Evolutionary conservation across 2,888 invertebrate species (phyloP).

Genomic region (Oeneis ivallda): DNA sequence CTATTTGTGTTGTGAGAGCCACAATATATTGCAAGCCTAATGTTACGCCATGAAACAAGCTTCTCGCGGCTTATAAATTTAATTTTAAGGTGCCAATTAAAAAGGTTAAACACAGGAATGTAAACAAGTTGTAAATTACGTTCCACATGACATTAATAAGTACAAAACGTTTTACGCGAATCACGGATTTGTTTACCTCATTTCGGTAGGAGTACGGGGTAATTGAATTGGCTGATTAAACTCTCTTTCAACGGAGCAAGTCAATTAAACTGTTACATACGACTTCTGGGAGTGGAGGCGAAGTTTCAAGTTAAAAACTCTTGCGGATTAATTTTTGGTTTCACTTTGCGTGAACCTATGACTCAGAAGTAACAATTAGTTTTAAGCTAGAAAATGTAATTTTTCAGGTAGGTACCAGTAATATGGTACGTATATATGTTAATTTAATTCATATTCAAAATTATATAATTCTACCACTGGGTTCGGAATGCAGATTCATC

Average conservation of each 20-base stretch:
- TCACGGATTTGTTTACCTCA: constrained; percentile 20
- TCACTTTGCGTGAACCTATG: too few relatives aligned
- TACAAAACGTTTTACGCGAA: constrained; percentile 7
- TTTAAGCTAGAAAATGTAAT: too few relatives aligned
- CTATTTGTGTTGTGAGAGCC: too few relatives aligned
- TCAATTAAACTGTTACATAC: constrained; percentile 31
- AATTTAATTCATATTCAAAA: too few relatives aligned
- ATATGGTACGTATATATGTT: too few relatives aligned
- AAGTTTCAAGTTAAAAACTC: neutral
- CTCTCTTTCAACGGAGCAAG: constrained; percentile 28
- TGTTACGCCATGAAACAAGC: neutral
- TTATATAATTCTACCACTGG: too few relatives aligned
- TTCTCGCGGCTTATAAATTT: neutral
- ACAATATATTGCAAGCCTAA: too few relatives aligned
- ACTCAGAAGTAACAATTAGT: too few relatives aligned
- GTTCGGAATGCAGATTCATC: too few relatives aligned
- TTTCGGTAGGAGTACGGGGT: constrained; percentile 1
- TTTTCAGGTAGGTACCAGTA: too few relatives aligned
- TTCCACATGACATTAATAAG: constrained; percentile 10
- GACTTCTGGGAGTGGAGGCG: constrained; percentile 19
- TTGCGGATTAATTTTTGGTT: neutral
- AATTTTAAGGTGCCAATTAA: neutral
- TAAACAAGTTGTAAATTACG: constrained; percentile 11
- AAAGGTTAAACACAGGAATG: constrained; percentile 4
- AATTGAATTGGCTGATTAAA: constrained; percentile 26